Conservation (phyloP, 2,797 vertebrate species). For the Spinibarbus caldwelli region DNA sequence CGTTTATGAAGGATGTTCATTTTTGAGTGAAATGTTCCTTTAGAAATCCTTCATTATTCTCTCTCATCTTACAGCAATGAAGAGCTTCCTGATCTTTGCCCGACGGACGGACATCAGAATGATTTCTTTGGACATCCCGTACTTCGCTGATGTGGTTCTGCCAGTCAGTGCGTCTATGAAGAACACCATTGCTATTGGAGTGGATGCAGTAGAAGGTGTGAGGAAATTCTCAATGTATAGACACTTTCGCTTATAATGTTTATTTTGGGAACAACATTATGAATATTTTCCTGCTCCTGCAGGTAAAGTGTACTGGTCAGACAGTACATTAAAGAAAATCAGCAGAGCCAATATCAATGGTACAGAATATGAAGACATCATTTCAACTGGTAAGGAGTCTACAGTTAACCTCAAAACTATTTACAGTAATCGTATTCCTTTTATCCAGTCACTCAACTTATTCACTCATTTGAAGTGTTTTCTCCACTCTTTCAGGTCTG, state of each 20-base stretch:
- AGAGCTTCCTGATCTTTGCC: constrained; percentile 95
- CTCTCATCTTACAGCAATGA: constrained; percentile 85
- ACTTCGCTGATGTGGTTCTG: constrained; percentile 95
- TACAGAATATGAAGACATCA: constrained; percentile 87
- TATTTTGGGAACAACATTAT: background rate
- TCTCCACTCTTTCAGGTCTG: constrained; percentile 77
- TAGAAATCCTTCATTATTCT: background rate
- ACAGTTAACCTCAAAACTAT: background rate
- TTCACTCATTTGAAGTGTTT: background rate
- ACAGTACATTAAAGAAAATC: constrained; percentile 94
- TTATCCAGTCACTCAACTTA: background rate
- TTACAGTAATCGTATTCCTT: background rate
- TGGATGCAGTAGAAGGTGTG: constrained; percentile 92
- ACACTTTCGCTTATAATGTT: background rate
- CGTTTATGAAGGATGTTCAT: too few relatives aligned
- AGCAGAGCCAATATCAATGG: constrained; percentile 90
- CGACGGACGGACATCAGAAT: constrained; percentile 94
- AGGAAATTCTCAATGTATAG: background rate
- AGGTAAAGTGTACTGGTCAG: constrained; percentile 98
- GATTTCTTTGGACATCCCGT: constrained; percentile 97
- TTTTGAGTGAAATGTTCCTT: background rate
- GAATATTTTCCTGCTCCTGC: constrained; percentile 26
- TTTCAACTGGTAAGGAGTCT: constrained; percentile 85
- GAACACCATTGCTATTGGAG: constrained; percentile 97
- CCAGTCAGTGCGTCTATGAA: constrained; percentile 95